Evolutionary conservation across 2,797 vertebrate genomes (phyloP).

Genomic region (Anguilla marmorata): DNA sequence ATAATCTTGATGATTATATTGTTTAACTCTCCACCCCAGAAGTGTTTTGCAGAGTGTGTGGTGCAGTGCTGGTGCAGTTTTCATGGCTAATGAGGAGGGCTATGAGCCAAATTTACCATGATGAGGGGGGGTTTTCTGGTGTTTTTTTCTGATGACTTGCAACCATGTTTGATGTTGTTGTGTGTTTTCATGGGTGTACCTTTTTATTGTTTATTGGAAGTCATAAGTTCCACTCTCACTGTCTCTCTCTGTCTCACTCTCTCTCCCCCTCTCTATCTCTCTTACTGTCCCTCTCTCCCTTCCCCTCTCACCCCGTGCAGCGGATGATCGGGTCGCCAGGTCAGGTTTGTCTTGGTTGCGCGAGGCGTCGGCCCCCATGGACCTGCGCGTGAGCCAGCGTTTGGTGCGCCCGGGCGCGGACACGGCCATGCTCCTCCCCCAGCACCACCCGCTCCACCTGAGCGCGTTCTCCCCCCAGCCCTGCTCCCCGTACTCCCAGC

Average conservation of each 20-base stretch:
- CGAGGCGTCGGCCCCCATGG: slow-evolving; percentile 77
- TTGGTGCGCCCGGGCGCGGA: slow-evolving; percentile 73
- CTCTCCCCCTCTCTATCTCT: neutral
- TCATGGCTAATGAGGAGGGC: no score
- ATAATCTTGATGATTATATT: no score
- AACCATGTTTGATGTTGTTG: neutral
- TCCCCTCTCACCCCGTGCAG: slow-evolving; percentile 35
- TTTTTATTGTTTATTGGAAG: neutral
- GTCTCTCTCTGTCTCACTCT: neutral
- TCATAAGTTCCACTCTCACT: no score
- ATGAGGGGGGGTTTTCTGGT: neutral
- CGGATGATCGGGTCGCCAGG: slow-evolving; percentile 56
- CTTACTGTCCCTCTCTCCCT: neutral
- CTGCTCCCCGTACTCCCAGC: slow-evolving; percentile 61
- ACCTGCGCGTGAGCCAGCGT: slow-evolving; percentile 83
- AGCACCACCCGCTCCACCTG: slow-evolving; percentile 52
- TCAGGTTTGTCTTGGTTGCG: slow-evolving; percentile 47
- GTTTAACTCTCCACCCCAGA: no score
- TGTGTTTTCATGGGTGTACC: neutral
- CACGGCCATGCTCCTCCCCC: slow-evolving; percentile 72
- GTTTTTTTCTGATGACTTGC: no score
- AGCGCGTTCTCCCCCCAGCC: slow-evolving; percentile 57
- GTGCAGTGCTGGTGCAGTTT: no score
- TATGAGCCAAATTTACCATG: no score
- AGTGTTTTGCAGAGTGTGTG: no score